Conservation (phyloP, 2,888 invertebrate species). For the Torymus tubicola region DNA sequence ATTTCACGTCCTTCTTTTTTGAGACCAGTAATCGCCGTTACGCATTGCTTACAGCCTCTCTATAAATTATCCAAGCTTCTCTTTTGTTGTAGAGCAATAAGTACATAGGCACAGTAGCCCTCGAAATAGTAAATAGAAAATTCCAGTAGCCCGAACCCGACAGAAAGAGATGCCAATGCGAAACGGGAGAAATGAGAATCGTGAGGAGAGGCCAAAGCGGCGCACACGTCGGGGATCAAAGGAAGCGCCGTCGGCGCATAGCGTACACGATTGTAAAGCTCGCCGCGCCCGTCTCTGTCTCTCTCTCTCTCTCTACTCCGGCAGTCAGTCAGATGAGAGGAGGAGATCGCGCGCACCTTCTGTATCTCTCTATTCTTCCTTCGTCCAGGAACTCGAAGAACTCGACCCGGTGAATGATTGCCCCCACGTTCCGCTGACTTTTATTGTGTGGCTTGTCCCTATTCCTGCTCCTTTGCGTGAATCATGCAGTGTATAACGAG, state of each 20-base stretch:
- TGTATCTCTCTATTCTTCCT: slow-evolving; percentile 52
- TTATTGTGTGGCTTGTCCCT: slow-evolving; percentile 35
- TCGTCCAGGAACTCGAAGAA: slow-evolving; percentile 10
- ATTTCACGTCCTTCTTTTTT: no score
- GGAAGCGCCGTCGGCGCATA: slow-evolving; percentile 42
- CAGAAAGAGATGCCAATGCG: background rate
- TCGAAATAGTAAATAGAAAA: slow-evolving; percentile 68
- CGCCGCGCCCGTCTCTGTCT: no score
- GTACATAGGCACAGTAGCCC: slow-evolving; percentile 55
- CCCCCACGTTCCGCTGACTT: slow-evolving; percentile 46
- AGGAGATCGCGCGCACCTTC: background rate
- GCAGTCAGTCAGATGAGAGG: slow-evolving; percentile 8
- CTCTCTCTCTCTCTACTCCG: background rate
- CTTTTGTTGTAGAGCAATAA: slow-evolving; percentile 61
- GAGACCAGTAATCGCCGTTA: background rate
- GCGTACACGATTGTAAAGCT: slow-evolving; percentile 25
- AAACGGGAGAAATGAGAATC: slow-evolving; percentile 1
- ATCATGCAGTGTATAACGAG: slow-evolving; percentile 46
- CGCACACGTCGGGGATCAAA: slow-evolving; percentile 59
- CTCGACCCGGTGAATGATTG: slow-evolving; percentile 42
- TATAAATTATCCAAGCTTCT: slow-evolving; percentile 66
- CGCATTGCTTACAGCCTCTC: slow-evolving; percentile 7
- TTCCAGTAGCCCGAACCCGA: slow-evolving; percentile 62
- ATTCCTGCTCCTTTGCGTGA: slow-evolving; percentile 47
- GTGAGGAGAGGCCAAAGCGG: slow-evolving; percentile 15